phyloP scores from a whole-genome alignment of 1,140 invertebrate genomes.

The Pseudomyrmex concolor region DNA sequence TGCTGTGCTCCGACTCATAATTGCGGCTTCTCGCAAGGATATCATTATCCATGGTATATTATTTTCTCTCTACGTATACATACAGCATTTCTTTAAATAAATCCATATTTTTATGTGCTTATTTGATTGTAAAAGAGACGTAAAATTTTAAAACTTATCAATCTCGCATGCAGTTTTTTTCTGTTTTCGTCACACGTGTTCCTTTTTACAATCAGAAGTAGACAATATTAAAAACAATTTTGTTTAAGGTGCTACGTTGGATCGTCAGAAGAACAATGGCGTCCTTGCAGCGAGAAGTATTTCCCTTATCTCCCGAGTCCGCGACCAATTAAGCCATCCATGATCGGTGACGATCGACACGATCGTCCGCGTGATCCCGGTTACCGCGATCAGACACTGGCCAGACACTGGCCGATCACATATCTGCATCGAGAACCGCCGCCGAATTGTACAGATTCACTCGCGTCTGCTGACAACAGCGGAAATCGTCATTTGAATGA shows the following conservation, averaged over 20 bases:
- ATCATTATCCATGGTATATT: constrained; percentile 90
- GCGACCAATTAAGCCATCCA: constrained; percentile 60
- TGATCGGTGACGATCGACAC: constrained; percentile 19
- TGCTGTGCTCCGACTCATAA: constrained; percentile 92
- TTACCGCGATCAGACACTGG: constrained; percentile 70
- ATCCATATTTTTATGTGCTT: too few species aligned
- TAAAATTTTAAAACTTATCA: background rate
- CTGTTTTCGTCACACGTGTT: background rate
- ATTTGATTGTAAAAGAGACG: background rate
- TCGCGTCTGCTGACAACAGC: constrained; percentile 58
- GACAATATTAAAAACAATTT: background rate
- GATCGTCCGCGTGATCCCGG: constrained; percentile 61
- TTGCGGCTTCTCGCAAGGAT: constrained; percentile 92
- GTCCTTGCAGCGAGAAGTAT: constrained; percentile 92
- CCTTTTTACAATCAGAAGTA: background rate
- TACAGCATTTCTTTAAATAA: too few species aligned
- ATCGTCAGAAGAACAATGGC: constrained; percentile 90
- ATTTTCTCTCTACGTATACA: too few species aligned
- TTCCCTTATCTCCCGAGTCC: constrained; percentile 86
- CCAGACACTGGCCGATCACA: constrained; percentile 88
- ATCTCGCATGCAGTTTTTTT: background rate
- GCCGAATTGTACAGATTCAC: constrained; percentile 82
- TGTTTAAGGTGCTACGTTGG: constrained; percentile 91
- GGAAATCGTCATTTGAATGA: constrained; percentile 27
- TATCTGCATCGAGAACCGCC: constrained; percentile 88